phyloP scores from a whole-genome alignment of 2,888 invertebrate species.

The Lacanobia wlatinum region DNA sequence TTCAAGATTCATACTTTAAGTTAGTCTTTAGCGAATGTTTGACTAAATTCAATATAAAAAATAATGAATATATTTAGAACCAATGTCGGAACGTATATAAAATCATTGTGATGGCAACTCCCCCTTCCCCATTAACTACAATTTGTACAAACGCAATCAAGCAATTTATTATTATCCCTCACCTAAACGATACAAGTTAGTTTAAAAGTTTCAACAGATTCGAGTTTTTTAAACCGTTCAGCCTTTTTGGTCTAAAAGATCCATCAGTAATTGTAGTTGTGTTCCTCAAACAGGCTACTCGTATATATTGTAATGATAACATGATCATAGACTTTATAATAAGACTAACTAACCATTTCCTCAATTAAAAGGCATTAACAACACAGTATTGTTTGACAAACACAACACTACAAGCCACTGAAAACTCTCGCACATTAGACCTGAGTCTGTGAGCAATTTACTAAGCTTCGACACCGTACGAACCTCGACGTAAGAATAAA shows the following conservation, averaged over 20 bases:
- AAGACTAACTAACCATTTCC: slow-evolving; percentile 47
- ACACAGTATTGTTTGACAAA: slow-evolving; percentile 38
- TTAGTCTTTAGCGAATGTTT: slow-evolving; percentile 46
- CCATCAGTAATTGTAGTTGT: slow-evolving; percentile 14
- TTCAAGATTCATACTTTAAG: slow-evolving; percentile 31
- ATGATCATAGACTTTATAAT: slow-evolving; percentile 53
- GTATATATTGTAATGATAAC: slow-evolving; percentile 39
- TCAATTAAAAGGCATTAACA: slow-evolving; percentile 21
- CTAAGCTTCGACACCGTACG: slow-evolving; percentile 45
- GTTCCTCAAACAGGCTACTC: slow-evolving; percentile 25
- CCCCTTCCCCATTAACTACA: slow-evolving; percentile 59
- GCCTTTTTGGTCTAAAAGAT: slow-evolving; percentile 58
- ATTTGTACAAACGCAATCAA: slow-evolving; percentile 63
- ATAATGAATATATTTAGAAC: slow-evolving; percentile 58
- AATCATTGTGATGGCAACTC: slow-evolving; percentile 62
- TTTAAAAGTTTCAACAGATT: slow-evolving; percentile 61
- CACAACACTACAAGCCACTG: slow-evolving; percentile 14
- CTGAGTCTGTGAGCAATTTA: slow-evolving; percentile 61
- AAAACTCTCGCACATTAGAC: slow-evolving; percentile 33
- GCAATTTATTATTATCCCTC: slow-evolving; percentile 62
- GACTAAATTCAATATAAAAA: slow-evolving; percentile 61
- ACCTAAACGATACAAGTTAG: slow-evolving; percentile 63
- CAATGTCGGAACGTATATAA: slow-evolving; percentile 54
- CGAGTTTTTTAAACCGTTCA: slow-evolving; percentile 66
- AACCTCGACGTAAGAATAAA: slow-evolving; percentile 50